Evolutionary conservation across 2,888 invertebrate species (phyloP), one percentile per base, ranked within the genome.

Genomic region (Macropis europaea): DNA sequence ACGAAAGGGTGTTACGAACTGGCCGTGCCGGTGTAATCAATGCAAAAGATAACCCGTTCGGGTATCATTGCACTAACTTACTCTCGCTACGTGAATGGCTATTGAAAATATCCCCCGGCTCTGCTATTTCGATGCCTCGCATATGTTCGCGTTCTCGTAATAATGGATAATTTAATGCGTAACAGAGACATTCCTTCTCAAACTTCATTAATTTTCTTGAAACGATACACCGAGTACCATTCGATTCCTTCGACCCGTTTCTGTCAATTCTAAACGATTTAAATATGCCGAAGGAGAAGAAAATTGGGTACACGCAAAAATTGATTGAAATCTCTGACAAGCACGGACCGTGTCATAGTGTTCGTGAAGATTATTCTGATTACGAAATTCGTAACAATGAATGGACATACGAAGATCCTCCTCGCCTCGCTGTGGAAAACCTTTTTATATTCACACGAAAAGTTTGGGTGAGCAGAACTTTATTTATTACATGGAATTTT

Each of bases 11-110:
- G 79, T 77, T 82, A 76, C 60, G 76, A 71, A 67, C 69, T 24
- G 56, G 19, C 47, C 26, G 34, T 47, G 15, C 57, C 60, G 74
- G 76, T 77, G 40, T 78, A 83, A 81, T 83, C 84, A 78, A 69
- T 64, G 32, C 47, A 64, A 47, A 53, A 78, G 87, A 87, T 87
- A 87, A 87, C 87, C 86, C 77, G 79, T 73, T 73, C 66, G 71
- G 56, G 60, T 48, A 74, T 73, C 75, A 77, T 75, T 76, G 73
- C 76, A 82, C 73, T 71, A 76, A 52, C 68, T 68, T 24, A 38
- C 48, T 56, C 64, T 66, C 26, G 24, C 24, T 50, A 60, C 48
- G 42, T 34, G 48, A 59, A 24, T 48, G 26, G 17, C 19, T 63
- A 32, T 43, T 59, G 13, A 36, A 59, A 54, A 54, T 54, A 63